Conservation (phyloP, 2,797 vertebrate species). For the Carcharodon carcharias region DNA sequence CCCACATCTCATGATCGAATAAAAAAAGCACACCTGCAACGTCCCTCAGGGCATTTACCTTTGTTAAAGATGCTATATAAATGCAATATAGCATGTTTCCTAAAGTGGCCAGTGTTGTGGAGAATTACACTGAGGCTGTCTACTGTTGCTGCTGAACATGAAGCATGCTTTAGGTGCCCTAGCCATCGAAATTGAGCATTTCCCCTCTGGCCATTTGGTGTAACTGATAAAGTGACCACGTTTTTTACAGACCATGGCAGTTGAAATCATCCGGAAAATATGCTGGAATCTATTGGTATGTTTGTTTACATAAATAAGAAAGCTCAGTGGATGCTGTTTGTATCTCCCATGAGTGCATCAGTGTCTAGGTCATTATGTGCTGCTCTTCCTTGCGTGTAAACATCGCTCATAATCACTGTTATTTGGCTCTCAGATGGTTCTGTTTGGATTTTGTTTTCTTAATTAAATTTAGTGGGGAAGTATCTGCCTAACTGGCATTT, state of each 20-base stretch:
- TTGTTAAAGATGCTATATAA: background rate
- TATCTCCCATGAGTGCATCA: background rate
- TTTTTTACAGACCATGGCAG: background rate
- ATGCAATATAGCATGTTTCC: background rate
- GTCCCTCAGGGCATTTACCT: too few species aligned
- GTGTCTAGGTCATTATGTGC: background rate
- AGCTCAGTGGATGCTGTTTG: background rate
- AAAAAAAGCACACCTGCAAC: background rate
- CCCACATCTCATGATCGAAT: too few species aligned
- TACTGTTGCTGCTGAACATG: background rate
- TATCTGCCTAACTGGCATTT: background rate
- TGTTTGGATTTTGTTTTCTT: background rate
- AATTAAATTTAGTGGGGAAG: background rate
- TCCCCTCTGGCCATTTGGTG: background rate
- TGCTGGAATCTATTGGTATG: background rate
- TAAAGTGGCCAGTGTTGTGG: too few species aligned
- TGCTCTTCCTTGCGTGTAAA: background rate
- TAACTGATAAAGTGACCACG: background rate
- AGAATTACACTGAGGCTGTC: background rate
- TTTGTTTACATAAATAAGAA: conserved; percentile 4
- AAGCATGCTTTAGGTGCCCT: background rate
- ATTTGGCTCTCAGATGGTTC: background rate
- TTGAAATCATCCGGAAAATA: background rate
- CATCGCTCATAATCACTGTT: background rate
- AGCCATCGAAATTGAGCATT: background rate